Conservation (phyloP, 92 coral and sea anemone genomes). For the Zoanthus gigantus region DNA sequence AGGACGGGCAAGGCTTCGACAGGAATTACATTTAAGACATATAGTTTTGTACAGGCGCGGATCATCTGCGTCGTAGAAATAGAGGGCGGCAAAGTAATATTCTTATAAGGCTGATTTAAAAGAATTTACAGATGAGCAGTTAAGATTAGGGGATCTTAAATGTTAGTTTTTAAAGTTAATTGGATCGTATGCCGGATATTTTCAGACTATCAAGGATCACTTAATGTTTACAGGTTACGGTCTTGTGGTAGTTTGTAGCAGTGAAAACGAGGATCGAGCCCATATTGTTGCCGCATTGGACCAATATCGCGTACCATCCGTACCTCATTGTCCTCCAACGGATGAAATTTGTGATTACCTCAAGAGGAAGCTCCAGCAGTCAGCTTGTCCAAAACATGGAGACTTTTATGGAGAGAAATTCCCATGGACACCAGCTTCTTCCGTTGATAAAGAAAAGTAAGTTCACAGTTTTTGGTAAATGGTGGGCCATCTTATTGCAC, state of each 20-base stretch:
- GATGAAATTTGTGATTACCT: constrained; percentile 63
- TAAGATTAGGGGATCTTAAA: no score
- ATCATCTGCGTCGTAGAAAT: no score
- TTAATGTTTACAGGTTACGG: constrained; percentile 48
- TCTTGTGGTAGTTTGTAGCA: constrained; percentile 83
- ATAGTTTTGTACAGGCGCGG: no score
- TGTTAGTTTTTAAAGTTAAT: no score
- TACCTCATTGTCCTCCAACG: constrained; percentile 67
- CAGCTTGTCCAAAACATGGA: constrained; percentile 38
- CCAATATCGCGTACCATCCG: constrained; percentile 63
- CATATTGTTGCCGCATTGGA: constrained; percentile 85
- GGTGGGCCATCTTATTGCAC: no score
- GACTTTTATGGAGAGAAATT: constrained; percentile 50
- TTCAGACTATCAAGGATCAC: not conserved
- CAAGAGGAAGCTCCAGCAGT: constrained; percentile 54
- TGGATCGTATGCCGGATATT: not conserved
- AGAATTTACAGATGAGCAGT: no score
- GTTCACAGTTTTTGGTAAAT: not conserved
- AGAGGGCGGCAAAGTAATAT: no score
- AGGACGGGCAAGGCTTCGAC: no score
- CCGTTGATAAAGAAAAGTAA: constrained; percentile 71
- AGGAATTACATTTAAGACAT: no score
- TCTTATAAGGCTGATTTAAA: no score
- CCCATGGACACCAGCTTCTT: constrained; percentile 81
- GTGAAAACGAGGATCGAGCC: constrained; percentile 84